phyloP scores from a whole-genome alignment of 2,797 vertebrate species.

The Glyptemys insculpta region DNA sequence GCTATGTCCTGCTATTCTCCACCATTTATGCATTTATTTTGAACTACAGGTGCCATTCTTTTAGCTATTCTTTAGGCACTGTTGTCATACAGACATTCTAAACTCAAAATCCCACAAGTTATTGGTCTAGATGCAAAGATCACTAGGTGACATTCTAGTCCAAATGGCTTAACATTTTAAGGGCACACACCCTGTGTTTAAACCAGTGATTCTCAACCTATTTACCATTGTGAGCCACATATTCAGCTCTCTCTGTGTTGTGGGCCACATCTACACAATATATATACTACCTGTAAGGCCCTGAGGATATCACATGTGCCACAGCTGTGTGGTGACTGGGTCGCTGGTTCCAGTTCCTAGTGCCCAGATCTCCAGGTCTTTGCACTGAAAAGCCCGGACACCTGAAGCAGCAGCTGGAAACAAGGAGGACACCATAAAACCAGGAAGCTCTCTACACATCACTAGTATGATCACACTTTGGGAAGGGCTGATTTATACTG shows the following conservation, averaged over 20 bases:
- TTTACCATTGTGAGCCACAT: no score
- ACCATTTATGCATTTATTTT: background rate
- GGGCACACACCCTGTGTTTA: background rate
- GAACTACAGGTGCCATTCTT: background rate
- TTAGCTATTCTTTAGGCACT: background rate
- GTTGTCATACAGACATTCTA: rapidly evolving
- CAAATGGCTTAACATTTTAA: background rate
- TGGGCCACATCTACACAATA: no score
- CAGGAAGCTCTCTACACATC: background rate
- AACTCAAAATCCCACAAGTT: background rate
- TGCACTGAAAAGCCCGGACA: background rate
- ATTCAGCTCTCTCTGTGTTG: no score
- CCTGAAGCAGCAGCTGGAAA: background rate
- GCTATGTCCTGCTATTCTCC: rapidly evolving
- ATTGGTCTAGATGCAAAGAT: background rate
- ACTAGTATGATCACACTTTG: background rate
- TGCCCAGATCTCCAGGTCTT: background rate
- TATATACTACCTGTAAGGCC: no score
- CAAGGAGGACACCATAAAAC: background rate
- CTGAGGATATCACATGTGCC: background rate
- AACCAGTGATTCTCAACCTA: background rate
- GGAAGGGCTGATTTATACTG: background rate
- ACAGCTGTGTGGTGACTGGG: background rate
- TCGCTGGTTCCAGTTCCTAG: background rate
- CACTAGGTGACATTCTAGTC: background rate